Evolutionary conservation across 2,888 invertebrate species (phyloP), one percentile per base, ranked within the genome.

Genomic region (Hyposoter dolosus): DNA sequence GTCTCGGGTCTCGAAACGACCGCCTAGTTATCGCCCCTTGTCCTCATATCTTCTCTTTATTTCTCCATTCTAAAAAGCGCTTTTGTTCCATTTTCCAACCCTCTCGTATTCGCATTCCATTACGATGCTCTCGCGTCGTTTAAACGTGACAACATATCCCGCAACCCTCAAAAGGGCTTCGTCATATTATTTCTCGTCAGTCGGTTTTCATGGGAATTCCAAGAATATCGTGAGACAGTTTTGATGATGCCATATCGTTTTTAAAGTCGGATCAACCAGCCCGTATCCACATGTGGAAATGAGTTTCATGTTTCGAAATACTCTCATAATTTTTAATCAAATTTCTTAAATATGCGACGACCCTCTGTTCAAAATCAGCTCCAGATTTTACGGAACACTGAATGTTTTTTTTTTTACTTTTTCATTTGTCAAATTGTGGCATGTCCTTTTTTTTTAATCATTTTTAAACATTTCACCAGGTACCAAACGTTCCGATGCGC

Each of bases 31-130:
- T 66, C 77, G n/a, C 23, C 32, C 40, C 50, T 50, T 35, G 60
- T 60, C 60, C 66, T 9, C 28, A 15, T 32, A 50, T 68, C 66
- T 69, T 71, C 45, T 45, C 19, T 53, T 69, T 45, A 79, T 69
- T 69, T 43, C 32, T 45, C 1, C 47, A 79, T 79, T 69, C 56
- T 47, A 50, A 45, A 71, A 79, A 79, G 60, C 6, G 68, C 50
- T 53, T 78, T 56, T 68, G 78, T 78, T 68, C 66, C 68, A 78
- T 68, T 68, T 65, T 32, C 19, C 53, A 50, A 19, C 35, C 43
- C 53, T 65, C 28, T 19, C 56, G 6, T 43, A 78, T 68, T 69
- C 77, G 53, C 32, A 50, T 66, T 60, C 53, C 71, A 19, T 74
- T 28, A 35, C 66, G 66, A 35, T 40, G 9, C 35, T 66, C 66